These are phyloP conservation scores for Wiebesia pumilae DNA, from an alignment of 1,140 invertebrate genomes.

Conservation along the genomic window DNA sequence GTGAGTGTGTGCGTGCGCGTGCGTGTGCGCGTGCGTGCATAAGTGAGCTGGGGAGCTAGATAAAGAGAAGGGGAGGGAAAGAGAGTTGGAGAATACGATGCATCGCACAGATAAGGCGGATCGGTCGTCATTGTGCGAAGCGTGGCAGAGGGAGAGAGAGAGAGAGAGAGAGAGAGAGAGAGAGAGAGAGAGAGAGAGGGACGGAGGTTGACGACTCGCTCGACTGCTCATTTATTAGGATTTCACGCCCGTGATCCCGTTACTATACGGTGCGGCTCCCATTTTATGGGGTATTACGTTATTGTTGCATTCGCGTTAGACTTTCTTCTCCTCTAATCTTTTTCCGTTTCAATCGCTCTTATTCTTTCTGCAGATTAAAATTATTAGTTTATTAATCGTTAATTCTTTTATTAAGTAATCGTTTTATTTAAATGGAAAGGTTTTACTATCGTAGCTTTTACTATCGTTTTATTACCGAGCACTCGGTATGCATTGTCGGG, in stretches of 20 bases:
- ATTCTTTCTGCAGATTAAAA: neutral
- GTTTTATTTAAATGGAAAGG: neutral
- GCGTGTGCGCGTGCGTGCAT: no score
- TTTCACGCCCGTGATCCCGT: slow-evolving; percentile 69
- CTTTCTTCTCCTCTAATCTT: slow-evolving; percentile 13
- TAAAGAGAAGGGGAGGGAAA: neutral
- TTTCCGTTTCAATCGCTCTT: neutral
- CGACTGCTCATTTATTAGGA: slow-evolving; percentile 73
- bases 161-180: slow-evolving; percentile 14
- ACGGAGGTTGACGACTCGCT: slow-evolving; percentile 45
- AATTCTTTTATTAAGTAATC: neutral
- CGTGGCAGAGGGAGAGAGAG: neutral
- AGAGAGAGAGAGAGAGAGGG: slow-evolving; percentile 9
- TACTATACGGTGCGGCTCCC: slow-evolving; percentile 56
- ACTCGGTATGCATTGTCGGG: no score
- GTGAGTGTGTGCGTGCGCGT: neutral
- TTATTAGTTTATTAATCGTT: slow-evolving; percentile 12
- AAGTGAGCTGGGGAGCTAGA: neutral
- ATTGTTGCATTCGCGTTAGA: slow-evolving; percentile 57
- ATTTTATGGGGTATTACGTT: slow-evolving; percentile 68
- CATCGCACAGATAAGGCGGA: slow-evolving; percentile 46
- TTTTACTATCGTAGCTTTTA: neutral
- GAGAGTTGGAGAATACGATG: slow-evolving; percentile 29
- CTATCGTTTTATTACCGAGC: no score
- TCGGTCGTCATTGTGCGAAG: slow-evolving; percentile 43